Evolutionary conservation across 2,888 invertebrate genomes (phyloP), one percentile per base, ranked within the genome.

Genomic region (Lasioglossum pauxillum): DNA sequence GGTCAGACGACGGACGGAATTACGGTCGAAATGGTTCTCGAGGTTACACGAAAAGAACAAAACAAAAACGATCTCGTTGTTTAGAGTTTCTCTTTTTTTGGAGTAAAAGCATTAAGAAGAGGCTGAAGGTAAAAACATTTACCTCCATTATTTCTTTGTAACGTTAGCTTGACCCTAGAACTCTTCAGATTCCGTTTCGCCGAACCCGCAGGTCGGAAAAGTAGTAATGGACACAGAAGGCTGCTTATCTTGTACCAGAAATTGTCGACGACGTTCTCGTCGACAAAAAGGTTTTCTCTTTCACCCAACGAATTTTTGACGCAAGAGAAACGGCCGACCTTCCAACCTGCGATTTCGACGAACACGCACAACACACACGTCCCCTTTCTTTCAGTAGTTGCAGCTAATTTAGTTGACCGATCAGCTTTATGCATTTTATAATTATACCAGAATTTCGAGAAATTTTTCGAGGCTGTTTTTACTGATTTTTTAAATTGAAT

Each of bases 301-400:
- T 60, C 1, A 1, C n/a, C 27, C 27, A 12, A 60, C n/a, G 14
- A 14, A 60, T 64, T 64, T 64, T 64, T 64, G 31, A 64, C 64
- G 64, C 64, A 31, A 64, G 64, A 64, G 64, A 64, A 64, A 31
- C 31, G 7, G 64, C 64, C 0, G 31, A 31, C 5, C 31, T 16
- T 31, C 27, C 27, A 16, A 31, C 64, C 16, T 64, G 64, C 64
- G 64, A 64, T 31, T 64, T 64, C 64, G 64, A 64, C 31, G 64
- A 64, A 64, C 64, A 64, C 64, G 27, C 64, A 64, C 64, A 53
- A 64, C 64, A 64, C 64, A 64, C 64, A 64, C 64, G 64, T 64
- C 27, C 64, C 64, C 64, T 64, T 60, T 64, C 64, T 64, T 64
- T 64, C 64, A 64, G 64, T 64, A 64, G 64, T 64, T 64, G 64